Conservation (phyloP, 2,113 vertebrate genomes). For the Nyctereutes procyonoides region DNA sequence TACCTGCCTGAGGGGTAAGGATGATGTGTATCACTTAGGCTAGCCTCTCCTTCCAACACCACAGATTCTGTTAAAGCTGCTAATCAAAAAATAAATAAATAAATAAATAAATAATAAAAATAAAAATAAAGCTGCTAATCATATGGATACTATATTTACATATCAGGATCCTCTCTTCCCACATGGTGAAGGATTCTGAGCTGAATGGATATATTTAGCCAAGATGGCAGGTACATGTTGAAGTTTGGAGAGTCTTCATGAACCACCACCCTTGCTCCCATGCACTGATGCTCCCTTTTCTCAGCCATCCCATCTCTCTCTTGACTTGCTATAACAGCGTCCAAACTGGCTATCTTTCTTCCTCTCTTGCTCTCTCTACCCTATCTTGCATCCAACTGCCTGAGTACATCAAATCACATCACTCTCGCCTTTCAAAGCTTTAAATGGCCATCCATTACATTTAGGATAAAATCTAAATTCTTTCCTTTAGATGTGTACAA, state of each 20-base stretch:
- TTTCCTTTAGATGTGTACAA: not conserved
- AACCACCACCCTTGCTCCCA: accelerated
- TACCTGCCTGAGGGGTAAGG: not conserved
- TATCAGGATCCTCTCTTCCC: not conserved
- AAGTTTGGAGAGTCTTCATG: not conserved
- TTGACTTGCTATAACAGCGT: not conserved
- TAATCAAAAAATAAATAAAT: no score
- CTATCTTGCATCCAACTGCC: not conserved
- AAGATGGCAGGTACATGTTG: not conserved
- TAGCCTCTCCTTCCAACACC: not conserved
- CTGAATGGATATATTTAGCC: not conserved
- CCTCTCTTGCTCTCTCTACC: not conserved
- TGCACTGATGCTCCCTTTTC: accelerated
- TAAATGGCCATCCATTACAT: not conserved
- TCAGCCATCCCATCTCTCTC: not conserved
- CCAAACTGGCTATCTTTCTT: not conserved
- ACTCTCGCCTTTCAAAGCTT: not conserved
- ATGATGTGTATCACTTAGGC: accelerated
- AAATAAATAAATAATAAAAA: no score
- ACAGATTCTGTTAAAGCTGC: not conserved
- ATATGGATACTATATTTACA: not conserved
- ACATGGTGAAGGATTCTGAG: not conserved
- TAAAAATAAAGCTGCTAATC: not conserved
- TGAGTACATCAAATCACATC: not conserved
- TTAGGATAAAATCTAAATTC: not conserved